Base-by-base conservation (phyloP, 2,113 vertebrate species). In the Blennius ocellaris region DNA sequence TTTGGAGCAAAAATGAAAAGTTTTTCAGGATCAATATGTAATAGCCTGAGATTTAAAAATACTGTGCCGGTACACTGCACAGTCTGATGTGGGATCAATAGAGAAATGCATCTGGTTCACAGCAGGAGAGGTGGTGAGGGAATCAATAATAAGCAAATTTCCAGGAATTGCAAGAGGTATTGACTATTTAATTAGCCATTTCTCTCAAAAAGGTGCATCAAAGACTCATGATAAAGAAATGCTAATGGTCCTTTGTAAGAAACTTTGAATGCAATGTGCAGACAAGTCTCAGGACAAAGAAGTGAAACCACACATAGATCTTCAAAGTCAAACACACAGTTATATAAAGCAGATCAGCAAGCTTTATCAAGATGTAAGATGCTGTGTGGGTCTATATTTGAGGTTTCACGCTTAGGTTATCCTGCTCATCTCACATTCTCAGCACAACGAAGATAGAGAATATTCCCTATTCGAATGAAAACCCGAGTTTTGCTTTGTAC, bases 141-240 rank as follows among this genome's bases (percentile, higher is more conserved):
- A 83, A 93, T 94, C 93, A 76, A 94, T 94, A 89, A 92, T 92
- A 93, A 94, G 91, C 91, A 92, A 89, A 94, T 93, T 93, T 94
- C 84, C 85, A 92, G 78, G 80, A 90, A 89, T 90, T 82, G 82
- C 76, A 88, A 90, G 89, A 84, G 65, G 38, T 83, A 89, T 92
- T 9, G 86, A 90, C 87, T 91, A 83, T 91, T 92, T 92, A 93
- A 93, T 94, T 92, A 93, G 83, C 75, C 76, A 49, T 86, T 87
- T 91, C 77, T 80, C 84, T 86, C 68, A 82, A 88, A 30, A 92
- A 86, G 61, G 78, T 82, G 83, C 83, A 83, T 86, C 76, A 80
- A 82, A 84, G 73, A 80, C 73, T 86, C 59, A n/a, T 61, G 51
- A 86, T 70, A 58, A 83, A 86, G 73, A 80, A 70, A 55, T 6